These are phyloP conservation scores for Drosophila ficusphila DNA, from an alignment of 1,140 invertebrate species.

Conservation along the genomic window DNA sequence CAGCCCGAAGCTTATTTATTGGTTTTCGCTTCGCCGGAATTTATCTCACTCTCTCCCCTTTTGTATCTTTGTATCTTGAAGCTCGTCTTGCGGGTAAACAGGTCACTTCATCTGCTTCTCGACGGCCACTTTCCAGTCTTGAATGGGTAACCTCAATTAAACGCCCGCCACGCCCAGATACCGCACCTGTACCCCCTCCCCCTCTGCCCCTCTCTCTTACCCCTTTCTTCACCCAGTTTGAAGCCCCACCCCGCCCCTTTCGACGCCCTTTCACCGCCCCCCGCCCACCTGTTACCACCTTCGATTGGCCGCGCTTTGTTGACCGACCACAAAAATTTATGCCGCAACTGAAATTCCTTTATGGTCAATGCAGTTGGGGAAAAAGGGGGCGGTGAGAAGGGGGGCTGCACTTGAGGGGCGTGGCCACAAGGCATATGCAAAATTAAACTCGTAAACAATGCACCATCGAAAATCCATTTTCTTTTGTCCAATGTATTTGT, in stretches of 20 bases:
- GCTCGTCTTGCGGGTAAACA: constrained; percentile 25
- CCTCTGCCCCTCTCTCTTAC: background rate
- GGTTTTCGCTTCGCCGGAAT: constrained; percentile 58
- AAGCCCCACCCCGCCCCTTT: too few relatives aligned
- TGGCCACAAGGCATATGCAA: constrained; percentile 12
- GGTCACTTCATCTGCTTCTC: constrained; percentile 29
- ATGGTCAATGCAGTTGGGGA: constrained; percentile 8
- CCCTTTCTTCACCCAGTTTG: background rate
- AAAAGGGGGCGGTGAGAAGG: background rate
- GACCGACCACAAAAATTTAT: constrained; percentile 37
- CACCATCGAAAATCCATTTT: constrained; percentile 2
- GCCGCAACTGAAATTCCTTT: constrained; percentile 45
- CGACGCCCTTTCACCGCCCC: background rate
- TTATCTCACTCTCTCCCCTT: constrained; percentile 19
- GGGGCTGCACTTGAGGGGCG: background rate
- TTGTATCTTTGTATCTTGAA: background rate
- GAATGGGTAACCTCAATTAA: constrained; percentile 51
- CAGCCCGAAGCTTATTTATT: constrained; percentile 43
- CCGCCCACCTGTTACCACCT: constrained; percentile 10
- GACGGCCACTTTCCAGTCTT: constrained; percentile 27
- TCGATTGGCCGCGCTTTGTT: constrained; percentile 33
- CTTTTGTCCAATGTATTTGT: constrained; percentile 23
- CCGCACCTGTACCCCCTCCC: constrained; percentile 15
- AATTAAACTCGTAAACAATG: constrained; percentile 40
- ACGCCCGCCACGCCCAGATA: constrained; percentile 43